Evolutionary conservation across 2,888 invertebrate species (phyloP).

Genomic region (Drosophila suboccidentalis): DNA sequence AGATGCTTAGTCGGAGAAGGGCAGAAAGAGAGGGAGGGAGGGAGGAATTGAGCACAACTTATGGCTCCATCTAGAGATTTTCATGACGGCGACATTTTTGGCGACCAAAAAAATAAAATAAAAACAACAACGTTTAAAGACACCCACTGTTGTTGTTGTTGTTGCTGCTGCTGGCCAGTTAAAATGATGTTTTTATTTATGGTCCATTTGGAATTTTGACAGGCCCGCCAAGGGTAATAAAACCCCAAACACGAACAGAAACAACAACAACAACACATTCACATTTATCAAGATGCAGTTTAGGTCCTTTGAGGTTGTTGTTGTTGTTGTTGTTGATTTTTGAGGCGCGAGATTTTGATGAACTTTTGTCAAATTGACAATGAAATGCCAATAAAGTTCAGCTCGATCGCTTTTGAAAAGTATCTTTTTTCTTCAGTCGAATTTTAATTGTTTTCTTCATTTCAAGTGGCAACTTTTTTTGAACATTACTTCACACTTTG

Average conservation of each 20-base stretch:
- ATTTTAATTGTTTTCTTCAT: slow-evolving; percentile 9
- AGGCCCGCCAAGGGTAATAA: slow-evolving; percentile 79
- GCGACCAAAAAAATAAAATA: slow-evolving; percentile 59
- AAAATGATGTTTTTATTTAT: slow-evolving; percentile 85
- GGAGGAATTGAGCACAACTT: slow-evolving; percentile 31
- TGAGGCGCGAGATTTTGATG: slow-evolving; percentile 68
- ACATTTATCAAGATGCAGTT: slow-evolving; percentile 70
- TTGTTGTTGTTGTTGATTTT: slow-evolving; percentile 36
- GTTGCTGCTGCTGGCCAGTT: slow-evolving; percentile 40
- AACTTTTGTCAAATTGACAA: slow-evolving; percentile 75
- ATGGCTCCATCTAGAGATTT: slow-evolving; percentile 73
- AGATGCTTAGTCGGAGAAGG: background rate
- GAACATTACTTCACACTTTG: slow-evolving; percentile 45
- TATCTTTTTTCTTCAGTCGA: background rate
- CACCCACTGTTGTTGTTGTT: slow-evolving; percentile 22
- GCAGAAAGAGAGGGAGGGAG: background rate
- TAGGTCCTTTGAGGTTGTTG: slow-evolving; percentile 23
- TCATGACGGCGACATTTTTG: slow-evolving; percentile 64
- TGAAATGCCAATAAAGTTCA: slow-evolving; percentile 58
- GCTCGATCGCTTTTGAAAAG: background rate
- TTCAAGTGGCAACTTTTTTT: slow-evolving; percentile 6
- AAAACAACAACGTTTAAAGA: slow-evolving; percentile 20
- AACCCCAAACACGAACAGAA: slow-evolving; percentile 42
- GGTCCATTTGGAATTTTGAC: slow-evolving; percentile 84
- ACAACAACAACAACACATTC: slow-evolving; percentile 12